Evolutionary conservation across 2,113 vertebrate species (phyloP), one percentile per base, ranked within the genome.

Genomic region (Physeter macrocephalus): DNA sequence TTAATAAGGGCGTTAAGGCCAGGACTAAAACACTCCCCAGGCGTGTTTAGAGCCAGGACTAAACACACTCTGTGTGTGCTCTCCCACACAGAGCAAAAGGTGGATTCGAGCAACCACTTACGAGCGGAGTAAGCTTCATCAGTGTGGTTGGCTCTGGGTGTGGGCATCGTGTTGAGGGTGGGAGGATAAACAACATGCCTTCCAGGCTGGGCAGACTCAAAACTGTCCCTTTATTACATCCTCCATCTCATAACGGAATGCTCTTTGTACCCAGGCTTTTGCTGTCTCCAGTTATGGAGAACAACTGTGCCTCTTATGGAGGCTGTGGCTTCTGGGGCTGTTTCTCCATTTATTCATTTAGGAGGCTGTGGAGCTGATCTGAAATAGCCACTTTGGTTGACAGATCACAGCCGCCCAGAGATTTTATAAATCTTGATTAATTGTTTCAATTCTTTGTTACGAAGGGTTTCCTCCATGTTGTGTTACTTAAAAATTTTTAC

Each of bases 321-420:
- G 88, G 64, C 74, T 84, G 88, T 46, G 91, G 94, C 84, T 92
- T 54, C 78, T 6, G 36, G 81, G 21, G 67, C 39, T 5, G 34
- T 0, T 20, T 93, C 94, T 97, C 96, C 92, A 88, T 66, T 72
- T 80, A 96, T 62, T 96, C 92, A 94, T 97, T 94, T 94, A 84
- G 75, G 91, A 94, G 92, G 27, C 93, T 41, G 78, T 27, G 67
- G 88, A 52, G 82, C 92, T 95, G 92, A 94, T 96, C 94, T 80
- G 89, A 87, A 95, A 90, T 20, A 67, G 90, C 69, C 83, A 92
- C 94, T 97, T n/a, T 78, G 67, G 86, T 43, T 67, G 61, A 90
- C 36, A 74, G 31, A 74, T 90, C 93, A 31, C 49, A 34, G 27
- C 3, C 36, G 81, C 66, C 88, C 86, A 87, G 93, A 89, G 94